phyloP scores from a whole-genome alignment of 2,797 vertebrate genomes.

The Hephaestus fuliginosus region DNA sequence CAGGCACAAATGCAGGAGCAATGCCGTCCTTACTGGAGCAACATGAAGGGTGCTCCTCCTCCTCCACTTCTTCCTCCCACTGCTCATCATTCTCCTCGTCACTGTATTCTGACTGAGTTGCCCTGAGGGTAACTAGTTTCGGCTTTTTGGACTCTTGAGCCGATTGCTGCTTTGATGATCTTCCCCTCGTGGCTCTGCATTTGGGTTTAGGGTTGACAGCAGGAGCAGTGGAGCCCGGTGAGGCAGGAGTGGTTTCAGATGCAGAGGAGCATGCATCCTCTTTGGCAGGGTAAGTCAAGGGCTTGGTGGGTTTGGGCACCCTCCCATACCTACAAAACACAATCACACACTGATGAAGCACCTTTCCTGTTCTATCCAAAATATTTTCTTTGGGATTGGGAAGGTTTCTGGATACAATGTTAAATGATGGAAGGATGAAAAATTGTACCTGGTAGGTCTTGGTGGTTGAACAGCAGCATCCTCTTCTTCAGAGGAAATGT shows the following conservation, averaged over 20 bases:
- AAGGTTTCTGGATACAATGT: background rate
- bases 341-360: slow-evolving; percentile 15
- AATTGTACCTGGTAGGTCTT: slow-evolving; percentile 82
- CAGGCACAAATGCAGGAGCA: slow-evolving; percentile 90
- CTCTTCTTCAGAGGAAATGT: slow-evolving; percentile 76
- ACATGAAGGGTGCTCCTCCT: slow-evolving; percentile 74
- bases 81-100: slow-evolving; percentile 82
- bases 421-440: background rate
- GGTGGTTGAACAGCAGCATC: slow-evolving; percentile 46
- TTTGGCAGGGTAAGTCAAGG: slow-evolving; percentile 76
- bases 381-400: background rate
- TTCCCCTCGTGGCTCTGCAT: slow-evolving; percentile 73
- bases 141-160: slow-evolving; percentile 79
- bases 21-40: slow-evolving; percentile 86
- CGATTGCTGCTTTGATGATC: slow-evolving; percentile 76
- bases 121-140: slow-evolving; percentile 89
- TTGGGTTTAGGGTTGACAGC: slow-evolving; percentile 51
- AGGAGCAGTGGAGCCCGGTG: slow-evolving; percentile 24
- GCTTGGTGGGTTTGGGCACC: slow-evolving; percentile 81
- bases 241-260: slow-evolving; percentile 47
- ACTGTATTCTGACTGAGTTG: slow-evolving; percentile 84
- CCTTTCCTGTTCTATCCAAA: background rate
- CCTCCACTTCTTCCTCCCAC: slow-evolving; percentile 73
- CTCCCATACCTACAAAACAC: slow-evolving; percentile 82
- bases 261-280: slow-evolving; percentile 61